Base-by-base conservation (phyloP, 2,888 invertebrate species). In the Nomada lathburiana region DNA sequence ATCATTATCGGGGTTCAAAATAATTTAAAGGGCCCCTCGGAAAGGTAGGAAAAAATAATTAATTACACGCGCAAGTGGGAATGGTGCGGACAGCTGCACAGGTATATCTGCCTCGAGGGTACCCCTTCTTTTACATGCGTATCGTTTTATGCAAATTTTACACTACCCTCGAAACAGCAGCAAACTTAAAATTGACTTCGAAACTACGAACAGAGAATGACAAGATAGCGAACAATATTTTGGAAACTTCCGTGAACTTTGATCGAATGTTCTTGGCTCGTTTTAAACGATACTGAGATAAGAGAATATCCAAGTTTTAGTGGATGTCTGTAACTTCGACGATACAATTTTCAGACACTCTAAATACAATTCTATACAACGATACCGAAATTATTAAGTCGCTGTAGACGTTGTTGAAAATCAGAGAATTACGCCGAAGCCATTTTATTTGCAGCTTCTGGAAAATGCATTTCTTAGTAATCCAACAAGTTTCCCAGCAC, bases 131-230 rank as follows among this genome's bases (percentile, higher is more conserved):
- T 18, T 20, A 55, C 23, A n/a, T 9, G 20, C 55, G 55, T 55
- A 9, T 36, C 13, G 55, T 76, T 80, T 76, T 50, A 80, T 67
- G 70, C 50, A 80, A 76, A 76, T 80, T 71, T 70, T 18, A 47
- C 71, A 26, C 55, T n/a, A 50, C 60, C 50, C 55, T 50, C 65
- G 53, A 57, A 50, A 20, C 71, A 10, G 23, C 29, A 77, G 65
- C 50, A 26, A 76, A 71, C 79, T 80, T 80, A 53, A 80, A 80
- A 80, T 80, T 80, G 76, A 80, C 79, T 80, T 80, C 23, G 70
- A 60, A 80, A 80, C 79, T 80, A 76, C 59, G 20, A 13, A 9
- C 13, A 4, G 47, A 23, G 76, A 70, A 65, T 65, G 76, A 71
- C 70, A 80, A 70, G 79, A 53, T 76, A 47, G 60, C 52, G 70